A percentile compares a stretch with the other conserved stretches of the same genome.
These are phyloP conservation scores for Luehdorfia chinensis DNA, from an alignment of 1,140 invertebrate genomes.

Conservation along the genomic window DNA sequence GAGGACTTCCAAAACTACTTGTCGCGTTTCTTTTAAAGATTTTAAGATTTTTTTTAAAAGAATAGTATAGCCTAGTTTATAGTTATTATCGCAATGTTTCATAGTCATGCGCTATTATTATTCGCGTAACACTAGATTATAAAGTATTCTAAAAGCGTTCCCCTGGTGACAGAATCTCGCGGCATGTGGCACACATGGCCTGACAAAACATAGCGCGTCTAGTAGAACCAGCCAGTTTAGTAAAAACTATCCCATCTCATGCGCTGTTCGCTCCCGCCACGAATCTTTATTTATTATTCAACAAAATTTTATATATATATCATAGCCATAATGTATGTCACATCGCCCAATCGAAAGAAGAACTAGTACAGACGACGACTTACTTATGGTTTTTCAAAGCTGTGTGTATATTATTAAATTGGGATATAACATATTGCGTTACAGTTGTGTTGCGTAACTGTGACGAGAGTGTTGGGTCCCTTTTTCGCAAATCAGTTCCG, in stretches of 20 bases:
- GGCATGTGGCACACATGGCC: conserved; percentile 28
- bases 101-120: too few relatives aligned
- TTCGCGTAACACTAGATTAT: neutral
- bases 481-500: conserved; percentile 21
- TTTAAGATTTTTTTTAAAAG: too few relatives aligned
- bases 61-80: too few relatives aligned
- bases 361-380: conserved; percentile 28
- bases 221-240: conserved; percentile 15
- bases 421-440: conserved; percentile 42
- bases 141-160: conserved; percentile 17
- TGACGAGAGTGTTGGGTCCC: conserved; percentile 26
- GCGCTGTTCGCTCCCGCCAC: conserved; percentile 22
- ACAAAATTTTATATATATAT: conserved; percentile 44
- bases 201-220: conserved; percentile 33
- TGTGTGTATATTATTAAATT: conserved; percentile 40
- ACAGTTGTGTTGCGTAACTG: conserved; percentile 20
- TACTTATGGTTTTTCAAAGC: conserved; percentile 30
- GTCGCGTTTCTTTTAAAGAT: too few relatives aligned
- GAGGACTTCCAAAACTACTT: too few relatives aligned
- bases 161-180: conserved; percentile 25
- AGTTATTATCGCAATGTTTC: too few relatives aligned
- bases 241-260: conserved; percentile 46
- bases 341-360: conserved; percentile 26
- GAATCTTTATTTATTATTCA: conserved; percentile 51
- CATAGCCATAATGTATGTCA: conserved; percentile 37